Percentiles rank a stretch among this genome's conserved stretches.
These are phyloP conservation scores for Coreius guichenoti DNA, from an alignment of 2,797 vertebrate genomes.

Conservation along the genomic window DNA sequence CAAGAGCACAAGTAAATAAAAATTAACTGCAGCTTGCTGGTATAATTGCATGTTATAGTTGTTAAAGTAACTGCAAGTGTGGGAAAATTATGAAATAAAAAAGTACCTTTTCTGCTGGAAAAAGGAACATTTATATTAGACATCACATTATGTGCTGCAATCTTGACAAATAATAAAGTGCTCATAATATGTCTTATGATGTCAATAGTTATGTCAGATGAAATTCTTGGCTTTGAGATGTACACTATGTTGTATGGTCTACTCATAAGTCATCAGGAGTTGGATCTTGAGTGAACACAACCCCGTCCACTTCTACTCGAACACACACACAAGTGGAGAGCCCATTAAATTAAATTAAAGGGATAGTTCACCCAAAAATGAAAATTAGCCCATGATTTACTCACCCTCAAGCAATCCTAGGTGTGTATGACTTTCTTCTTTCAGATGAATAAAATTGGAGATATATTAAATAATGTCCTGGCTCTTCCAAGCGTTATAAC, in stretches of 20 bases:
- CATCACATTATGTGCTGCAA: not conserved
- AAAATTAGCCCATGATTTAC: too few relatives aligned
- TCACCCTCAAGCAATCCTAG: too few relatives aligned
- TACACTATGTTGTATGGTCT: not conserved
- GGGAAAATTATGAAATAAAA: not conserved
- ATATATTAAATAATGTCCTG: too few relatives aligned
- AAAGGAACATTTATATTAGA: not conserved
- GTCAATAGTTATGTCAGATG: not conserved
- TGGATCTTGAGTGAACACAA: not conserved
- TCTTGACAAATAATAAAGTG: not conserved
- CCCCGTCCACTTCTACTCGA: not conserved
- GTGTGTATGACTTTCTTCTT: too few relatives aligned
- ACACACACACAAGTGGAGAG: not conserved
- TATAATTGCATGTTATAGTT: not conserved
- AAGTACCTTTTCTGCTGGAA: not conserved
- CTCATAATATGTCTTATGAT: not conserved
- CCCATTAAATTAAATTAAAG: conserved; percentile 10
- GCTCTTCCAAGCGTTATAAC: too few relatives aligned
- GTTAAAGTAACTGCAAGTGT: not conserved
- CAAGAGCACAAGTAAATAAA: not conserved
- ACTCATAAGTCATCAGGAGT: not conserved
- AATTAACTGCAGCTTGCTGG: not conserved
- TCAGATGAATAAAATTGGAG: too few relatives aligned
- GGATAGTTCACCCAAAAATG: too few relatives aligned
- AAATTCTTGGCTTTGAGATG: not conserved